Evolutionary conservation across 2,888 invertebrate genomes (phyloP).

Genomic region (Hirtodrosophila confusa): DNA sequence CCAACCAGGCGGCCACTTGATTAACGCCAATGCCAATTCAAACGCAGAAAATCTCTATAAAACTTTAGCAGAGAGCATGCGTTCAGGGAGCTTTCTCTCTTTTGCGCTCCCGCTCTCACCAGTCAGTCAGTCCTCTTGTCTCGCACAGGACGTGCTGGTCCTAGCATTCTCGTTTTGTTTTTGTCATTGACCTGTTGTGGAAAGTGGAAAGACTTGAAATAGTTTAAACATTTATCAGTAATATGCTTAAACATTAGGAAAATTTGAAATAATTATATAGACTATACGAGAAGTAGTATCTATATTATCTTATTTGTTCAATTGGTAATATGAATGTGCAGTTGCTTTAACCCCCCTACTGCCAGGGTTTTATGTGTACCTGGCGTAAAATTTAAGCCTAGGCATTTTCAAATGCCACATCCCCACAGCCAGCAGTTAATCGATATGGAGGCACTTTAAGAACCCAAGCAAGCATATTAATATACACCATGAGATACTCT

Average conservation of each 20-base stretch:
- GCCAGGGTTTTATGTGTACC: slow-evolving; percentile 50
- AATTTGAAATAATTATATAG: not conserved
- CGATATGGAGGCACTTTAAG: slow-evolving; percentile 44
- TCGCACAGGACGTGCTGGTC: slow-evolving; percentile 45
- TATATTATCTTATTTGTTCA: too few species aligned
- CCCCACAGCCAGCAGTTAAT: slow-evolving; percentile 41
- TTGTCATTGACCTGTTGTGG: slow-evolving; percentile 78
- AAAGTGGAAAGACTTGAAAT: slow-evolving; percentile 31
- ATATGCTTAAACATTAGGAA: not conserved
- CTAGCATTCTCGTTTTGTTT: slow-evolving; percentile 56
- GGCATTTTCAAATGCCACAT: slow-evolving; percentile 39
- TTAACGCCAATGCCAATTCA: slow-evolving; percentile 77
- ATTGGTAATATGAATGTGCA: too few species aligned
- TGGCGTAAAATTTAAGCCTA: slow-evolving; percentile 47
- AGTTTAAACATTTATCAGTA: slow-evolving; percentile 20
- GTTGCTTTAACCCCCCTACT: not conserved
- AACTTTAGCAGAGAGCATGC: slow-evolving; percentile 71
- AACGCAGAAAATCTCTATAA: slow-evolving; percentile 77
- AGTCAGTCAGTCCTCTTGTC: not conserved
- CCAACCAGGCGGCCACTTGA: slow-evolving; percentile 64
- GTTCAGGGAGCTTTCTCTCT: slow-evolving; percentile 61
- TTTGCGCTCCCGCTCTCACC: slow-evolving; percentile 2
- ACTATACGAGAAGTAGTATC: too few species aligned
- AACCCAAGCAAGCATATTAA: slow-evolving; percentile 19
- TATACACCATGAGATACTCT: slow-evolving; percentile 8